Evolutionary conservation across 2,888 invertebrate species (phyloP).

Genomic region (Argyra leucocephala): DNA sequence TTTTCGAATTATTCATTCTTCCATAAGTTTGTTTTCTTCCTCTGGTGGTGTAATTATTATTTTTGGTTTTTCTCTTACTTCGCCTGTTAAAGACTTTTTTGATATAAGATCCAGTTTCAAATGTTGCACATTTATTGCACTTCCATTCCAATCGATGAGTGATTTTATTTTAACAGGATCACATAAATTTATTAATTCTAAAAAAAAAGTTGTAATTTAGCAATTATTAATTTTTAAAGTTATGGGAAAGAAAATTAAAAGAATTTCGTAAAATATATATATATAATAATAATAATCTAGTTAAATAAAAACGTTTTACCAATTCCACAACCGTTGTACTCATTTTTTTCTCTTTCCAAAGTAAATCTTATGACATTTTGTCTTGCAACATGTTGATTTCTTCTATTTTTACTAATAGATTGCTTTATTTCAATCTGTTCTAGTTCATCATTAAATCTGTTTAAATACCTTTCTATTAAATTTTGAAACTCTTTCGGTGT

Average conservation of each 20-base stretch:
- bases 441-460: constrained; percentile 65
- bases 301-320: too few species aligned
- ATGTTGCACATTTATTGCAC: constrained; percentile 41
- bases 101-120: constrained; percentile 40
- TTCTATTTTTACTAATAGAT: constrained; percentile 56
- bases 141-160: constrained; percentile 41
- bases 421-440: constrained; percentile 70
- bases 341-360: constrained; percentile 60
- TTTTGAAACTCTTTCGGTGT: constrained; percentile 52
- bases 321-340: constrained; percentile 67
- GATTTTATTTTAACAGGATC: constrained; percentile 34
- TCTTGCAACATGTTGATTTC: constrained; percentile 69
- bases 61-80: not conserved
- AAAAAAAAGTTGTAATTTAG: constrained; percentile 13
- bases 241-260: too few species aligned
- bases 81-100: constrained; percentile 14
- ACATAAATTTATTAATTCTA: constrained; percentile 37
- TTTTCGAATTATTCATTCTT: not conserved
- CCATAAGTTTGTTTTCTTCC: not conserved
- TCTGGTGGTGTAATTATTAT: constrained; percentile 8
- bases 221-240: too few species aligned
- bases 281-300: too few species aligned
- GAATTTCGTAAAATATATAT: too few species aligned
- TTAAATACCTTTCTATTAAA: constrained; percentile 46
- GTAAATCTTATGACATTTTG: constrained; percentile 71